Conservation (phyloP, 2,797 vertebrate species). For the Pantherophis vulpinus region DNA sequence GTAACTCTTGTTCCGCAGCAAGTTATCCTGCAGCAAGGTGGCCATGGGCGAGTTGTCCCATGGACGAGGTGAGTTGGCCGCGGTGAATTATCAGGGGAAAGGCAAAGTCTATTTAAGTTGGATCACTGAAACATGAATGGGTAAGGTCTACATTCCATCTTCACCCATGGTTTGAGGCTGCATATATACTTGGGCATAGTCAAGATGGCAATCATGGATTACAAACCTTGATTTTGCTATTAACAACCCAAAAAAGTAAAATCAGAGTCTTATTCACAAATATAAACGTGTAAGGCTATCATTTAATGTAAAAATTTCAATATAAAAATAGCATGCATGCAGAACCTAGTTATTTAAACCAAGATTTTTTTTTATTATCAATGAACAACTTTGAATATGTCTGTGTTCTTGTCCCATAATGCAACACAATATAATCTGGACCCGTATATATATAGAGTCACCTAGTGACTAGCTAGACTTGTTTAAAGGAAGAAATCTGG, state of each 20-base stretch:
- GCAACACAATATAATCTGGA: conserved; percentile 16
- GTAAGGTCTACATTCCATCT: background rate
- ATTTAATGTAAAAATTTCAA: conserved; percentile 33
- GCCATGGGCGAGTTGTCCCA: background rate
- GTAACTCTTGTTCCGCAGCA: background rate
- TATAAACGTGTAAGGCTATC: conserved; percentile 20
- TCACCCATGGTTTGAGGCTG: background rate
- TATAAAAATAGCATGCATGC: conserved; percentile 25
- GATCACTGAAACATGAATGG: background rate
- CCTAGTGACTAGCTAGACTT: conserved; percentile 40
- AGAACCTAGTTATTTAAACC: conserved; percentile 22
- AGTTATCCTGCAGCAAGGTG: background rate
- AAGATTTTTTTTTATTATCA: conserved; percentile 11
- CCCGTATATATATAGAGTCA: conserved; percentile 13
- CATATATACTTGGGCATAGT: background rate
- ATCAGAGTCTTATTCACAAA: conserved; percentile 36
- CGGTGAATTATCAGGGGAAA: background rate
- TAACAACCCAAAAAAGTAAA: conserved; percentile 41
- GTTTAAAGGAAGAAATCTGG: conserved; percentile 49
- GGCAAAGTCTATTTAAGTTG: background rate
- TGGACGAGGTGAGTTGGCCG: background rate
- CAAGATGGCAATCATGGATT: conserved; percentile 22
- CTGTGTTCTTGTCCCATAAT: conserved; percentile 19
- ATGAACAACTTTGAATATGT: conserved; percentile 8
- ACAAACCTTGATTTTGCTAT: conserved; percentile 41